phyloP scores from a whole-genome alignment of 1,140 invertebrate genomes.

The Apis cerana region DNA sequence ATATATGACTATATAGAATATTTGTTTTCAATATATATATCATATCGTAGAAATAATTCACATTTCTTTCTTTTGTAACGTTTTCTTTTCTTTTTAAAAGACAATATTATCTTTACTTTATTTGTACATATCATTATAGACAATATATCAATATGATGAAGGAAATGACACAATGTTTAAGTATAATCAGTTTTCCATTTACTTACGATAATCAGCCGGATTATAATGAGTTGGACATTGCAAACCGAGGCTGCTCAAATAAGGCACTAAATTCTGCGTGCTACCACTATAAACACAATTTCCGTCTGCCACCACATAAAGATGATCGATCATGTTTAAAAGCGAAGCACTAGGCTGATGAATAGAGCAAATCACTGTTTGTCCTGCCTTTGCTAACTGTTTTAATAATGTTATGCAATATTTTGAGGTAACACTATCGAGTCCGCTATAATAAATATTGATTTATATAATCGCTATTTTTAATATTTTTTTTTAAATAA shows the following conservation, averaged over 20 bases:
- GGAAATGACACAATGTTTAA: background rate
- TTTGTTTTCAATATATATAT: no score
- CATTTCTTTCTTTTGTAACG: background rate
- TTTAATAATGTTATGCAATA: constrained; percentile 90
- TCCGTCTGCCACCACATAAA: constrained; percentile 91
- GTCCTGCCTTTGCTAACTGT: constrained; percentile 88
- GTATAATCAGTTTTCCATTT: background rate
- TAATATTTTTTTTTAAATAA: background rate
- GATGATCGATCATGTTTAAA: constrained; percentile 94
- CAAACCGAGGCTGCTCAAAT: constrained; percentile 86
- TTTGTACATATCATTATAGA: background rate
- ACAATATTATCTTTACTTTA: background rate
- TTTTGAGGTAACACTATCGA: constrained; percentile 92
- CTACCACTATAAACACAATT: constrained; percentile 92
- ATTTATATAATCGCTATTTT: background rate
- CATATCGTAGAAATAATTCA: background rate
- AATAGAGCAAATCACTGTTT: constrained; percentile 93
- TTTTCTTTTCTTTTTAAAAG: background rate
- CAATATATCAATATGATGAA: background rate
- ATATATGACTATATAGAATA: background rate
- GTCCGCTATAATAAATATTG: constrained; percentile 83
- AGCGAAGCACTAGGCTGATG: constrained; percentile 95
- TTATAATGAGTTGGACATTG: constrained; percentile 94
- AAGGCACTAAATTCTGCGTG: constrained; percentile 87
- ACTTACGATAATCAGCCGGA: constrained; percentile 94